Conservation (phyloP, 2,797 vertebrate genomes). For the Anguilla pacifica region DNA sequence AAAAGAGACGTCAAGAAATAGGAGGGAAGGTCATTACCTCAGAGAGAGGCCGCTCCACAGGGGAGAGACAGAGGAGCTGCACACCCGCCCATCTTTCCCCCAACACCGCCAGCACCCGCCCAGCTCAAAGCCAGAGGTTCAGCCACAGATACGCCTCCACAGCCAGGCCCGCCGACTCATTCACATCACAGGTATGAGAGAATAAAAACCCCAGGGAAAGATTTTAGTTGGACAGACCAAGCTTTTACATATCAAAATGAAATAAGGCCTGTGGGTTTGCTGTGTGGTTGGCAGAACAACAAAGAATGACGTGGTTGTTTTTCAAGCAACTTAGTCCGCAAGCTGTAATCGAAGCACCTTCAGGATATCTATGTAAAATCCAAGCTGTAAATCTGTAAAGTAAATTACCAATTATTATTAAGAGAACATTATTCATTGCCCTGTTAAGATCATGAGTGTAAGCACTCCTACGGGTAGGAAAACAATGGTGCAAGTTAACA, state of each 20-base stretch:
- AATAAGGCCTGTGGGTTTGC: background rate
- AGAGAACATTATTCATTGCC: background rate
- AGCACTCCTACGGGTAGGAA: background rate
- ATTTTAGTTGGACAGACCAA: background rate
- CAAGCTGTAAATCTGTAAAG: background rate
- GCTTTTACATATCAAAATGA: background rate
- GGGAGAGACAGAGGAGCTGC: background rate
- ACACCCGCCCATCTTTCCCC: background rate
- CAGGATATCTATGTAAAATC: no score
- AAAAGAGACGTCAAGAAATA: background rate
- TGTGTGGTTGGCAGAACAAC: background rate
- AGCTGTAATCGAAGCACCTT: background rate
- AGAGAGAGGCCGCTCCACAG: background rate
- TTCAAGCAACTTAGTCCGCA: background rate
- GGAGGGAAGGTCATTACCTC: background rate
- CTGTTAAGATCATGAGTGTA: background rate
- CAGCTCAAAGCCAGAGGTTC: background rate
- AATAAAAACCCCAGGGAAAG: background rate
- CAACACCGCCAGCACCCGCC: background rate
- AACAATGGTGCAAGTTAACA: background rate
- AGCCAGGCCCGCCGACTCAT: background rate
- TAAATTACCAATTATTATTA: background rate
- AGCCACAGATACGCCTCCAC: background rate
- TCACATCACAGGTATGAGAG: background rate
- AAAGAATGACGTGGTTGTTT: background rate